Conservation (phyloP, 2,113 vertebrate species). For the Mustela lutreola region DNA sequence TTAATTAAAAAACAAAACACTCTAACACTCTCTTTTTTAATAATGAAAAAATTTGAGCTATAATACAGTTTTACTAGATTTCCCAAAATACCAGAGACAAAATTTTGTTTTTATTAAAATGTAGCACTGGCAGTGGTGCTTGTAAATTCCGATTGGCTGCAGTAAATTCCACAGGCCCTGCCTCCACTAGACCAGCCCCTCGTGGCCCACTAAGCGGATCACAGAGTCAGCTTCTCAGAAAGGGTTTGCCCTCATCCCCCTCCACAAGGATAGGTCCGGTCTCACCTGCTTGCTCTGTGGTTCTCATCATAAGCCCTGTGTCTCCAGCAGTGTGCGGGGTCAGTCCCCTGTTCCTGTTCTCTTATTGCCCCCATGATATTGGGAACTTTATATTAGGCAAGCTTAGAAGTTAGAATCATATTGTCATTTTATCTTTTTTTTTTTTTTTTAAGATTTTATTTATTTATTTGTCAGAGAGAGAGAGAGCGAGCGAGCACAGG, state of each 20-base stretch:
- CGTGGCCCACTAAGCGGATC: background rate
- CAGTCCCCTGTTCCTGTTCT: background rate
- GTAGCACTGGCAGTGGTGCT: background rate
- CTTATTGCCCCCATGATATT: fast-evolving
- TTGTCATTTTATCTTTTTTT: background rate
- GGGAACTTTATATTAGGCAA: background rate
- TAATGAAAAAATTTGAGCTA: background rate
- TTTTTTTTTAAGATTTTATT: too few relatives aligned
- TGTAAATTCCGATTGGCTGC: background rate
- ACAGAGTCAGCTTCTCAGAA: background rate
- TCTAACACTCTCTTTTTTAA: too few relatives aligned
- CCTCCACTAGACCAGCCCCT: background rate
- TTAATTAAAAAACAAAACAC: too few relatives aligned
- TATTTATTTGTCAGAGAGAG: background rate
- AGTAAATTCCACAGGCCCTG: background rate
- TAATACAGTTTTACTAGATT: background rate
- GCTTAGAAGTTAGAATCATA: background rate
- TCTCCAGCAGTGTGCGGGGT: fast-evolving
- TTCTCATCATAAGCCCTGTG: background rate
- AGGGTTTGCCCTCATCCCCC: too few relatives aligned
- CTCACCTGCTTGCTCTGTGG: background rate
- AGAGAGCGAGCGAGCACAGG: background rate
- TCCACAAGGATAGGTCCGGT: fast-evolving
- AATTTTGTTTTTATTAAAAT: background rate
- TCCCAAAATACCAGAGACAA: background rate